phyloP scores from a whole-genome alignment of 1,140 invertebrate genomes.

The Eriocheir sinensis region DNA sequence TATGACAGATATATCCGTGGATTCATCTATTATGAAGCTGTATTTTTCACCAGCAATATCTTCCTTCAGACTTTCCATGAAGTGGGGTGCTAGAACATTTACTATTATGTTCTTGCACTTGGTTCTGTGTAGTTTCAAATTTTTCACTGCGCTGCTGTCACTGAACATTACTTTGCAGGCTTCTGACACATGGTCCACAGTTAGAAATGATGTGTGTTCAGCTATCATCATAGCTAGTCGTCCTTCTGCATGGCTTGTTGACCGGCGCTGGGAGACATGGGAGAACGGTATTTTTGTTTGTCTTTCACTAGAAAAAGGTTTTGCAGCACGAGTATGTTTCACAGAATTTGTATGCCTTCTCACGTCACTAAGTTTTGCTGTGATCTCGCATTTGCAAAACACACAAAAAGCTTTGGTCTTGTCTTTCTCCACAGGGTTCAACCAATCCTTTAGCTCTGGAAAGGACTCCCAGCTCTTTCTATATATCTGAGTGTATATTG shows the following conservation, averaged over 20 bases:
- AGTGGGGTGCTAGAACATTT: neutral
- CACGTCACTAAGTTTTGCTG: neutral
- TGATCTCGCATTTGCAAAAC: neutral
- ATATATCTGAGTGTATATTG: too few relatives aligned
- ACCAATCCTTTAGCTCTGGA: neutral
- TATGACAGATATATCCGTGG: neutral
- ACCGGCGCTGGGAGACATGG: neutral
- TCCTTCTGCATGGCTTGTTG: neutral
- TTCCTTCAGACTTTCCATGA: neutral
- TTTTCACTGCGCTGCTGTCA: neutral
- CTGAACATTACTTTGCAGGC: neutral
- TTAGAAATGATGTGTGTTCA: neutral
- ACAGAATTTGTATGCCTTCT: neutral
- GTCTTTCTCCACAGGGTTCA: neutral
- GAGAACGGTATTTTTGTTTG: neutral
- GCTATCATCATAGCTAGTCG: neutral
- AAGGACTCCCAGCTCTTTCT: too few relatives aligned
- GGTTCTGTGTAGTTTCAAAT: neutral
- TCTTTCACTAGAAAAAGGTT: neutral
- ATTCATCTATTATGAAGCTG: neutral
- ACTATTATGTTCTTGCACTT: neutral
- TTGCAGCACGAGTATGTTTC: neutral
- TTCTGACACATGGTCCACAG: neutral
- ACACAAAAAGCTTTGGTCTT: neutral
- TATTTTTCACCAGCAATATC: neutral